Conservation (phyloP, 2,888 invertebrate species). For the Drosophila aldrichi region DNA sequence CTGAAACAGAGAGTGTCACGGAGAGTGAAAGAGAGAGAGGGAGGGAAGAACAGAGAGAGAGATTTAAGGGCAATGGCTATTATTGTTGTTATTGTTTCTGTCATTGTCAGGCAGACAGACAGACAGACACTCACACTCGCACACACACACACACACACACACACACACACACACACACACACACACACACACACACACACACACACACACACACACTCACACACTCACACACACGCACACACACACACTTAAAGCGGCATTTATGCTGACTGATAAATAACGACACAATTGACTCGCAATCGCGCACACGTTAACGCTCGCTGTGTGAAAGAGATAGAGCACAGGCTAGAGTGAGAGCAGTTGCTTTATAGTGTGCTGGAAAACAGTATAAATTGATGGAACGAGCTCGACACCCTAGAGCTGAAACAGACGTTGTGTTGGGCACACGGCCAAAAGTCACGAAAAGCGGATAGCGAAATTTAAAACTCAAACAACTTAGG, state of each 20-base stretch:
- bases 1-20: background rate
- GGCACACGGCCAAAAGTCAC: background rate
- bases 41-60: constrained; percentile 17
- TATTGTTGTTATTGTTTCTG: constrained; percentile 33
- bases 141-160: no score
- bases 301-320: constrained; percentile 60
- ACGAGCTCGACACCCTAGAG: constrained; percentile 14
- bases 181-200: background rate
- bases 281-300: constrained; percentile 75
- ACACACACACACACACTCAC: background rate
- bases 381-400: constrained; percentile 22
- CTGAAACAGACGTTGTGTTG: background rate
- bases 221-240: background rate
- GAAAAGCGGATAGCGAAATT: background rate
- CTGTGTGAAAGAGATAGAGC: constrained; percentile 8
- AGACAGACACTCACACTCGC: constrained; percentile 10
- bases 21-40: constrained; percentile 5
- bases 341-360: background rate
- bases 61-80: constrained; percentile 31
- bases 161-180: no score
- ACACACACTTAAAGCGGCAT: constrained; percentile 27
- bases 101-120: constrained; percentile 24
- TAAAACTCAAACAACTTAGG: background rate
- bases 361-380: constrained; percentile 17
- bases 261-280: constrained; percentile 78